A percentile compares a stretch with the other conserved stretches of the same genome.
These are phyloP conservation scores for Alitta virens DNA, from an alignment of 2,888 invertebrate genomes.

Conservation along the genomic window DNA sequence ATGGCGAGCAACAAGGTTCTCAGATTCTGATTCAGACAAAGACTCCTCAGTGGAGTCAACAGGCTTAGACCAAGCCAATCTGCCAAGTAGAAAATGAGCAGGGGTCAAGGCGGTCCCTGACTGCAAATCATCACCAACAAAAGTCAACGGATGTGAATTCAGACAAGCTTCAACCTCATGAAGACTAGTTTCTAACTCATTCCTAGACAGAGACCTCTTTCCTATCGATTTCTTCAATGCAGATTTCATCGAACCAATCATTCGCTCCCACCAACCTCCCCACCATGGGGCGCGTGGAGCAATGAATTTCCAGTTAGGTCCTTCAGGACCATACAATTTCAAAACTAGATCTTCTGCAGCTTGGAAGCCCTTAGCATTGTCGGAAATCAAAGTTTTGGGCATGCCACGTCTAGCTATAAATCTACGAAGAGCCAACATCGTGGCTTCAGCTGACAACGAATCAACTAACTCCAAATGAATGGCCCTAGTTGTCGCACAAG, in stretches of 20 bases:
- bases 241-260: slow-evolving; percentile 7
- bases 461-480: not conserved
- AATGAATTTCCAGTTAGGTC: slow-evolving; percentile 15
- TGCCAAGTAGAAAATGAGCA: not conserved
- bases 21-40: not conserved
- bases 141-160: not conserved
- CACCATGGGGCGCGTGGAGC: slow-evolving; percentile 11
- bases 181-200: not conserved
- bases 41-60: not conserved
- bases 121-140: not conserved
- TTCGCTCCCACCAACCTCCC: slow-evolving; percentile 22
- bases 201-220: not conserved
- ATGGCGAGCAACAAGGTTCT: not conserved
- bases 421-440: not conserved
- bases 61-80: too few species aligned
- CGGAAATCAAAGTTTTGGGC: not conserved
- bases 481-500: not conserved
- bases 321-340: not conserved
- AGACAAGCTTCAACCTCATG: not conserved
- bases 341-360: not conserved
- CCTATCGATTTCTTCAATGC: not conserved
- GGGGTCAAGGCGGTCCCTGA: not conserved
- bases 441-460: not conserved
- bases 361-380: not conserved
- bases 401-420: not conserved